Evolutionary conservation across 2,797 vertebrate genomes (phyloP).

Genomic region (Benthosema pterotum): DNA sequence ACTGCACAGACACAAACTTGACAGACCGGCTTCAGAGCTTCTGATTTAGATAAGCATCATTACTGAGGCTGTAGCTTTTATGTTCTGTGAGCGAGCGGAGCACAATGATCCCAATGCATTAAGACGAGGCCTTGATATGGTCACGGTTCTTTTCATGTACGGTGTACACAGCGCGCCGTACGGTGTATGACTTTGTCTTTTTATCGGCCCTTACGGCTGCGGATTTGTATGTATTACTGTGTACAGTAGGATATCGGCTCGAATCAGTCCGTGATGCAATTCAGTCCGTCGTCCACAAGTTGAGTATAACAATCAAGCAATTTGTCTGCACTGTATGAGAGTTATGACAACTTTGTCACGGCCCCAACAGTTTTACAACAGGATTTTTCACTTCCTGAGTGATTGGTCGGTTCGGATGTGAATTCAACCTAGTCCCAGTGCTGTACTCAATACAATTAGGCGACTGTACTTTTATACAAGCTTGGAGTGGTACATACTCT

Average conservation of each 20-base stretch:
- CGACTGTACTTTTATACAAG: slow-evolving; percentile 10
- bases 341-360: no score
- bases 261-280: background rate
- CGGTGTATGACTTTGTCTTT: background rate
- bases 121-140: background rate
- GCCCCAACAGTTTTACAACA: no score
- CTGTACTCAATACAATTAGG: slow-evolving; percentile 1
- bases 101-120: slow-evolving; percentile 1
- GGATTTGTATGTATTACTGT: background rate
- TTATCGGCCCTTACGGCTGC: no score
- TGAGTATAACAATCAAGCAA: no score
- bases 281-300: background rate
- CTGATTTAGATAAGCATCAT: slow-evolving; percentile 50
- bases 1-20: slow-evolving; percentile 30
- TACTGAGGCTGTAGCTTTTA: slow-evolving; percentile 46
- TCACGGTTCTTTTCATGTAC: background rate
- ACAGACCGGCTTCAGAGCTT: slow-evolving; percentile 37
- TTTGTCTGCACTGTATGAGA: no score
- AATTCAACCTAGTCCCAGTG: no score
- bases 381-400: no score
- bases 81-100: slow-evolving; percentile 26
- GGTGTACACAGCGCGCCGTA: no score
- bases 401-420: no score
- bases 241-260: slow-evolving; percentile 1
- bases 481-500: slow-evolving; percentile 30